Conservation (phyloP, 2,113 vertebrate genomes). For the Nipponia nippon region DNA sequence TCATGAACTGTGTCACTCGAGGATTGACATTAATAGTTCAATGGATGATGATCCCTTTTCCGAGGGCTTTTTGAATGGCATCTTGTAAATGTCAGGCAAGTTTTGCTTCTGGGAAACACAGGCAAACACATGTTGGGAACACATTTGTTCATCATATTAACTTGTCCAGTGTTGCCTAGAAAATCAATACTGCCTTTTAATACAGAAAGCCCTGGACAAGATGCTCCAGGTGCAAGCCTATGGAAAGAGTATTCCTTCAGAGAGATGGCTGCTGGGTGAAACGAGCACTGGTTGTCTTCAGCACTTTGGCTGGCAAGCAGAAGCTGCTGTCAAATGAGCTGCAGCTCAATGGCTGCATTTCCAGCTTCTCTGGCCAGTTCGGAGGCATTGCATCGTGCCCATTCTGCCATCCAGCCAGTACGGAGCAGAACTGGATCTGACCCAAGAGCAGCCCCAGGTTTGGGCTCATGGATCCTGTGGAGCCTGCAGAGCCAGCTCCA, state of each 20-base stretch:
- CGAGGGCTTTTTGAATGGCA: background rate
- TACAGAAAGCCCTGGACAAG: background rate
- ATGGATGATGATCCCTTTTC: background rate
- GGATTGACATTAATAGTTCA: background rate
- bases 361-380: background rate
- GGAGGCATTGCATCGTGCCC: fast-evolving
- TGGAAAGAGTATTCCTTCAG: background rate
- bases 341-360: background rate
- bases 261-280: background rate
- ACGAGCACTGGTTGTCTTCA: background rate
- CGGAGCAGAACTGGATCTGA: fast-evolving
- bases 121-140: background rate
- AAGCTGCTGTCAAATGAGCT: background rate
- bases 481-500: background rate
- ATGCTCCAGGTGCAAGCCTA: background rate
- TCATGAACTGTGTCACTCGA: fast-evolving
- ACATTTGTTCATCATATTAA: background rate
- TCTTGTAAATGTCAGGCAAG: background rate
- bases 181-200: background rate
- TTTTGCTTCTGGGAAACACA: background rate
- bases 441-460: background rate
- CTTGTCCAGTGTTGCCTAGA: background rate
- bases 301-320: background rate
- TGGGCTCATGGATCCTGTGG: background rate
- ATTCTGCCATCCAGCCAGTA: fast-evolving